phyloP scores from a whole-genome alignment of 2,113 vertebrate species.

The Tyto alba region DNA sequence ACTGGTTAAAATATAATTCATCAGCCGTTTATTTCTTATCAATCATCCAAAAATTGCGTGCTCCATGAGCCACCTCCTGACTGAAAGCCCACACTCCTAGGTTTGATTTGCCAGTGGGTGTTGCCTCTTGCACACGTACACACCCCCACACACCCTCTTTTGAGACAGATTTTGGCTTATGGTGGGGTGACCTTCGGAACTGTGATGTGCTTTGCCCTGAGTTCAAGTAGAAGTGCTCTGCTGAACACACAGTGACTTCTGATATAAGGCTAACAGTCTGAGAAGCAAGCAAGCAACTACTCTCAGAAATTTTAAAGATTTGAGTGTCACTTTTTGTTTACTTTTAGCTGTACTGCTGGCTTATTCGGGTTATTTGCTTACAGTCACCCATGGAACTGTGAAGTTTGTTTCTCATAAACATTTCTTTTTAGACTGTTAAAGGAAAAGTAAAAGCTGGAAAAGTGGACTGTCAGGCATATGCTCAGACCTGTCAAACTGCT shows the following conservation, averaged over 20 bases:
- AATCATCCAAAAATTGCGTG: not conserved
- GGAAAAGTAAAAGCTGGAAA: slow-evolving; percentile 90
- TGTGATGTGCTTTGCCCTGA: not conserved
- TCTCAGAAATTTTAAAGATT: not conserved
- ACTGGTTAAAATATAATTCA: not conserved
- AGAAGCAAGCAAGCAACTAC: not conserved
- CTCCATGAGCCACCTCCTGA: not conserved
- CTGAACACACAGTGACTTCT: not conserved
- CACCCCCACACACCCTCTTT: not conserved
- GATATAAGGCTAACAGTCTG: not conserved
- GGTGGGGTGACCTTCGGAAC: not conserved
- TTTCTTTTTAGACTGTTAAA: slow-evolving; percentile 81
- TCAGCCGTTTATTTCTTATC: not conserved
- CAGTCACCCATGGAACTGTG: not conserved
- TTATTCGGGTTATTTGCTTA: not conserved
- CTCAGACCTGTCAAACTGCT: slow-evolving; percentile 83
- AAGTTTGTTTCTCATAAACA: not conserved
- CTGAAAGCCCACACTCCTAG: not conserved
- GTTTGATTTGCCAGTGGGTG: not conserved
- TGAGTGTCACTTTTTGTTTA: not conserved
- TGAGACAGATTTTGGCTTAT: not conserved
- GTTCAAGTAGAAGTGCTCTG: not conserved
- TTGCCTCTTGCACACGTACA: not conserved
- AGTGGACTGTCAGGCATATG: slow-evolving; percentile 89
- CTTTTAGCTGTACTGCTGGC: not conserved